Evolutionary conservation across 2,888 invertebrate genomes (phyloP).

Genomic region (Tachystola acroxantha): DNA sequence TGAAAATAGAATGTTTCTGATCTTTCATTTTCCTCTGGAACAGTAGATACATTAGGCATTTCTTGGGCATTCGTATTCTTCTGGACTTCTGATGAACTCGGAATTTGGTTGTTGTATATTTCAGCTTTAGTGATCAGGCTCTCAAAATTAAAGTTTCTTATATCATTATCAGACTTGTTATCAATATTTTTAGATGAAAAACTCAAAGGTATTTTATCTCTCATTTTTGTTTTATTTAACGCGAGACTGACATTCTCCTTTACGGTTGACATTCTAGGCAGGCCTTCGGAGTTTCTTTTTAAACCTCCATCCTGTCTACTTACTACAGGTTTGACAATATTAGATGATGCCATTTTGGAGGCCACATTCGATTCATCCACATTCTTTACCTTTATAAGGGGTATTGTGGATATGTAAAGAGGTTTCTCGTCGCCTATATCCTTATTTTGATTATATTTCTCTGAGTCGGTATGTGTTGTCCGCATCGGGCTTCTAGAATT

Average conservation of each 20-base stretch:
- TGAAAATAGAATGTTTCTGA: conserved; percentile 72
- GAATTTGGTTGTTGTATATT: conserved; percentile 67
- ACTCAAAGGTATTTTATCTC: conserved; percentile 36
- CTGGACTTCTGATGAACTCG: conserved; percentile 60
- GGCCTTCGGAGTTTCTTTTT: conserved; percentile 54
- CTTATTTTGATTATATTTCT: conserved; percentile 37
- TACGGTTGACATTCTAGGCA: conserved; percentile 45
- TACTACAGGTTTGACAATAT: conserved; percentile 30
- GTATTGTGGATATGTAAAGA: conserved; percentile 40
- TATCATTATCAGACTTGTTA: conserved; percentile 49
- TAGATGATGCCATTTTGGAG: conserved; percentile 39
- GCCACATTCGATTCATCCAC: conserved; percentile 47
- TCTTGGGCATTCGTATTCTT: conserved; percentile 57
- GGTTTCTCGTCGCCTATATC: conserved; percentile 37
- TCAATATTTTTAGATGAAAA: conserved; percentile 34
- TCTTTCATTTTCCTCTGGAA: conserved; percentile 49
- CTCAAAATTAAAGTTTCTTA: conserved; percentile 69
- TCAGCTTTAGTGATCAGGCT: conserved; percentile 72
- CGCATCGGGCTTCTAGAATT: conserved; percentile 43
- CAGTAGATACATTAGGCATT: conserved; percentile 20
- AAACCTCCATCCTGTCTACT: conserved; percentile 42
- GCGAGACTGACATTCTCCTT: conserved; percentile 50
- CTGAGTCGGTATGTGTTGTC: conserved; percentile 35
- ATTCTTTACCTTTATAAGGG: conserved; percentile 60
- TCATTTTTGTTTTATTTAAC: conserved; percentile 40